Conservation (phyloP, 2,113 vertebrate genomes). For the Siphamia tubifer region DNA sequence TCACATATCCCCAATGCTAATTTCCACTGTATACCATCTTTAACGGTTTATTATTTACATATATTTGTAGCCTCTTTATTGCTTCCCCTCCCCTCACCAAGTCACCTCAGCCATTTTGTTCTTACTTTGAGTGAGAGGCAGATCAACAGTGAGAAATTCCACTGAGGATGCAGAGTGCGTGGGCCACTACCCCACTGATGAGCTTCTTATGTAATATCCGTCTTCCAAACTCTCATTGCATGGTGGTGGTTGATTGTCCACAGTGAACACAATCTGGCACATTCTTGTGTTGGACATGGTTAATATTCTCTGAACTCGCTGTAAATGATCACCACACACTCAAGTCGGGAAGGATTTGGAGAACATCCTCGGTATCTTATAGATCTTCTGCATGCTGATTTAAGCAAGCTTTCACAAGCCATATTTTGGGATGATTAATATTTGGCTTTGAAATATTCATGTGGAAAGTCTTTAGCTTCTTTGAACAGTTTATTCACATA, state of each 20-base stretch:
- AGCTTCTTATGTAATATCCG: conserved; percentile 74
- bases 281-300: background rate
- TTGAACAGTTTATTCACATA: too few species aligned
- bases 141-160: conserved; percentile 58
- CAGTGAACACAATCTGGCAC: conserved; percentile 22
- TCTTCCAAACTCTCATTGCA: conserved; percentile 49
- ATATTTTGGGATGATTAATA: background rate
- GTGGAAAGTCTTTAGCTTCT: too few species aligned
- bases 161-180: conserved; percentile 69
- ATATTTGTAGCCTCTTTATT: conserved; percentile 26
- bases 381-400: background rate
- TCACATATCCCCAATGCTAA: background rate
- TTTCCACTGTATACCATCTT: conserved; percentile 24
- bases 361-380: background rate
- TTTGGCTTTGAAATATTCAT: background rate
- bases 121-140: conserved; percentile 57
- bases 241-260: conserved; percentile 37
- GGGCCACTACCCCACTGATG: conserved; percentile 76
- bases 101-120: conserved; percentile 74
- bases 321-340: background rate
- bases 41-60: conserved; percentile 48
- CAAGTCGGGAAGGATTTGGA: background rate
- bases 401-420: background rate
- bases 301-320: background rate
- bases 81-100: conserved; percentile 11